Evolutionary conservation across 2,797 vertebrate species (phyloP).

Genomic region (Aselliscus stoliczkanus): DNA sequence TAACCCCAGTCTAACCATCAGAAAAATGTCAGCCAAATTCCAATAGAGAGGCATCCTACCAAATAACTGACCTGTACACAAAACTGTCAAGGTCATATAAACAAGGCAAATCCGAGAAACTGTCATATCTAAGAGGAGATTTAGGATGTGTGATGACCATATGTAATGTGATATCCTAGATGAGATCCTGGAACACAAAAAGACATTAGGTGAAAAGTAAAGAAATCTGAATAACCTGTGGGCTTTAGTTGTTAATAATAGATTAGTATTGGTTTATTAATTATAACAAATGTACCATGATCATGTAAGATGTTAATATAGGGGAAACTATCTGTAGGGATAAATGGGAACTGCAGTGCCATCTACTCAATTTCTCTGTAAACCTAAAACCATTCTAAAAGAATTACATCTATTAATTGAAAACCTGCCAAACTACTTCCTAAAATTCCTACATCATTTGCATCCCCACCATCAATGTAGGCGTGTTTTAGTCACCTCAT

Average conservation of each 20-base stretch:
- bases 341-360: background rate
- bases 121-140: background rate
- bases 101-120: background rate
- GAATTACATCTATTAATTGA: background rate
- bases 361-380: background rate
- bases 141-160: background rate
- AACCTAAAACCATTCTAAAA: background rate
- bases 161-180: background rate
- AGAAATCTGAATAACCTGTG: background rate
- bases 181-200: background rate
- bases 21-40: background rate
- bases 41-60: background rate
- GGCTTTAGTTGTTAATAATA: background rate
- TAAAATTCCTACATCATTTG: background rate
- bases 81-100: background rate
- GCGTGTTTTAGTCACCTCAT: background rate
- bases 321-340: background rate
- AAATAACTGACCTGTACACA: background rate
- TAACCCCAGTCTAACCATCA: background rate
- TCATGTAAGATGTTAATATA: background rate
- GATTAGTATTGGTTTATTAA: background rate
- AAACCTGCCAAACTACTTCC: background rate
- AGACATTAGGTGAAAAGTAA: background rate
- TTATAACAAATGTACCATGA: background rate
- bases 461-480: too few relatives aligned